Percentiles rank a stretch among this genome's conserved stretches.
phyloP scores from a whole-genome alignment of 2,888 invertebrate species.

The Sylvicola cinctus region DNA sequence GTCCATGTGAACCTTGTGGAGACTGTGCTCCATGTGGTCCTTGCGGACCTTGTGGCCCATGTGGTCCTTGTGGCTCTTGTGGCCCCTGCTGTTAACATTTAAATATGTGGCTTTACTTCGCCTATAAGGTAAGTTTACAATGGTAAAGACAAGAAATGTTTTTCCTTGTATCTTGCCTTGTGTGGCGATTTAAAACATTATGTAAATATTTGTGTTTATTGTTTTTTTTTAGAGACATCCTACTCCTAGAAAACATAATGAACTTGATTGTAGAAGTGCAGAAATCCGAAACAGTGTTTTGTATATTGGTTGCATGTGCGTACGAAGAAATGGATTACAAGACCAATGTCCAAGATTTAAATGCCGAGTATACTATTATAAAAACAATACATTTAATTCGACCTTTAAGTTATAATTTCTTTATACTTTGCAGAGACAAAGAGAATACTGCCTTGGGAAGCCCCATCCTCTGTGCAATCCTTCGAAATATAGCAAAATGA shows the following conservation, averaged over 20 bases:
- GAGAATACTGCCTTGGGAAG: slow-evolving; percentile 26
- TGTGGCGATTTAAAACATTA: too few species aligned
- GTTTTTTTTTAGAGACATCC: not conserved
- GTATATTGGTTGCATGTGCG: slow-evolving; percentile 34
- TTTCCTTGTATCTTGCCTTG: too few species aligned
- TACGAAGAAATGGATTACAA: slow-evolving; percentile 35
- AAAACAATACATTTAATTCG: too few species aligned
- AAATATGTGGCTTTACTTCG: too few species aligned
- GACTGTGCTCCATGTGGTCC: slow-evolving; percentile 13
- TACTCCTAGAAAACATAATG: slow-evolving; percentile 10
- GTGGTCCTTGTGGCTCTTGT: slow-evolving; percentile 7
- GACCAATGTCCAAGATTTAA: slow-evolving; percentile 32
- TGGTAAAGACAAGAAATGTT: too few species aligned
- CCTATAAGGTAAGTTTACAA: too few species aligned
- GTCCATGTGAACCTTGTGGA: slow-evolving; percentile 10
- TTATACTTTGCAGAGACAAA: too few species aligned
- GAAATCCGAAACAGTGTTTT: slow-evolving; percentile 31
- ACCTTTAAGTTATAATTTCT: too few species aligned
- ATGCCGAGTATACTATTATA: too few species aligned
- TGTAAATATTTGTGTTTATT: not conserved
- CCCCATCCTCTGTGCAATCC: slow-evolving; percentile 30
- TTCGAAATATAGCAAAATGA: slow-evolving; percentile 16
- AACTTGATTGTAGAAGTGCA: slow-evolving; percentile 30
- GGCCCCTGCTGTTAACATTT: slow-evolving; percentile 5
- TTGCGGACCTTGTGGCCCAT: slow-evolving; percentile 12